These are phyloP conservation scores for Brachionus koreanus DNA, from an alignment of 1,140 invertebrate genomes.

Conservation along the genomic window DNA sequence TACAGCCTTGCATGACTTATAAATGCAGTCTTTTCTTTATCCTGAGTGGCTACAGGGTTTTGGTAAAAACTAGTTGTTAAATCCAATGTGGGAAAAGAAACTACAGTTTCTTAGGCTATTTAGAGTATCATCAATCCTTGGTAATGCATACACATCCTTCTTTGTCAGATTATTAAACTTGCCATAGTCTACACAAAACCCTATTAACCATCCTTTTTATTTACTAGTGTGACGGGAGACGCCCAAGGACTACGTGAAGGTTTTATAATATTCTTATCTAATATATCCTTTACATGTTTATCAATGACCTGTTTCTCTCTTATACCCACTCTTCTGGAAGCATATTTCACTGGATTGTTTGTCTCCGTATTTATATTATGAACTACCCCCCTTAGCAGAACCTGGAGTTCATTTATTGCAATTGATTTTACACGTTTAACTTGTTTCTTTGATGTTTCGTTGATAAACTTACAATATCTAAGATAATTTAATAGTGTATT, in stretches of 20 bases:
- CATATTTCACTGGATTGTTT: background rate
- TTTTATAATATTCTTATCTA: background rate
- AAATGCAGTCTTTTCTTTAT: slow-evolving; percentile 17
- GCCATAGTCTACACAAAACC: slow-evolving; percentile 19
- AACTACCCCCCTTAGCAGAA: background rate
- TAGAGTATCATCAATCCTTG: no score
- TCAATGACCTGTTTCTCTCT: no score
- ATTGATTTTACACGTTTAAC: no score
- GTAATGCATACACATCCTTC: slow-evolving; percentile 43
- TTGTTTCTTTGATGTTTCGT: no score
- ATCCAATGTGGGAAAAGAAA: background rate
- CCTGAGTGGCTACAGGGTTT: background rate
- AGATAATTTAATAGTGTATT: no score
- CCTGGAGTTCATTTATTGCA: no score
- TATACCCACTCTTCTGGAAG: background rate
- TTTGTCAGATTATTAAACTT: slow-evolving; percentile 46
- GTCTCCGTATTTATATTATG: no score
- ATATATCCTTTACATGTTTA: background rate
- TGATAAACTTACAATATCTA: no score
- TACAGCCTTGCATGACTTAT: no score
- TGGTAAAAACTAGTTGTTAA: background rate
- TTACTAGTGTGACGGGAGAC: no score
- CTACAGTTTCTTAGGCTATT: slow-evolving; percentile 2
- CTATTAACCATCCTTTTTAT: background rate
- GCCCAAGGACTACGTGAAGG: slow-evolving; percentile 17